Evolutionary conservation across 2,797 vertebrate genomes (phyloP).

Genomic region (Bradypodion ventrale): DNA sequence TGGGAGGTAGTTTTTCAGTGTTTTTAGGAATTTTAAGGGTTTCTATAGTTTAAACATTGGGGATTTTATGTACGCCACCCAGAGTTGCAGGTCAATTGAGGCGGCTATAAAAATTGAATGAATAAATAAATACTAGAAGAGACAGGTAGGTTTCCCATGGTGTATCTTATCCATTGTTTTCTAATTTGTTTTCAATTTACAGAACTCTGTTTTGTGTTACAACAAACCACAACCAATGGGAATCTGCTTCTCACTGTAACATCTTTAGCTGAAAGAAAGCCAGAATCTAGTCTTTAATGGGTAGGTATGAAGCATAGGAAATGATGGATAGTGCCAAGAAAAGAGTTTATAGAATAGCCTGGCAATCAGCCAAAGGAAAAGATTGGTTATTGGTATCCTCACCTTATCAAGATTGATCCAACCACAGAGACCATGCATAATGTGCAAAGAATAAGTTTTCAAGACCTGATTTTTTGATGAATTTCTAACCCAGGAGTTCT

Average conservation of each 20-base stretch:
- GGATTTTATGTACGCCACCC: too few species aligned
- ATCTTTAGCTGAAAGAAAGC: slow-evolving; percentile 23
- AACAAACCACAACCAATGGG: neutral
- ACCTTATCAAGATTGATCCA: neutral
- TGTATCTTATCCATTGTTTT: neutral
- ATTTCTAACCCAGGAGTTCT: slow-evolving; percentile 39
- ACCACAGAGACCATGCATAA: neutral
- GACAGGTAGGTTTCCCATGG: neutral
- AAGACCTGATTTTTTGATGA: slow-evolving; percentile 45
- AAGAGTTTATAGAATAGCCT: neutral
- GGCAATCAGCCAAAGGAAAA: slow-evolving; percentile 13
- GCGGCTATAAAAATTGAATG: too few species aligned
- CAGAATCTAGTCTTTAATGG: neutral
- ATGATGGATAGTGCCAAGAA: neutral
- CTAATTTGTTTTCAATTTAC: neutral
- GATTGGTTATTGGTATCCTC: neutral
- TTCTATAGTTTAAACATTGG: too few species aligned
- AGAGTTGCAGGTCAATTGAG: too few species aligned
- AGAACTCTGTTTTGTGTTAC: neutral
- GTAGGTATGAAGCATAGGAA: slow-evolving; percentile 9
- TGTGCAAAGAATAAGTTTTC: slow-evolving; percentile 41
- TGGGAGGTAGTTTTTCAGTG: too few species aligned
- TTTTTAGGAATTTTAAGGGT: too few species aligned
- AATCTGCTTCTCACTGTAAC: slow-evolving; percentile 30
- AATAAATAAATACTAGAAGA: too few species aligned